Evolutionary conservation across 2,797 vertebrate genomes (phyloP), one percentile per base, ranked within the genome.

Genomic region (Scarus forsteni): DNA sequence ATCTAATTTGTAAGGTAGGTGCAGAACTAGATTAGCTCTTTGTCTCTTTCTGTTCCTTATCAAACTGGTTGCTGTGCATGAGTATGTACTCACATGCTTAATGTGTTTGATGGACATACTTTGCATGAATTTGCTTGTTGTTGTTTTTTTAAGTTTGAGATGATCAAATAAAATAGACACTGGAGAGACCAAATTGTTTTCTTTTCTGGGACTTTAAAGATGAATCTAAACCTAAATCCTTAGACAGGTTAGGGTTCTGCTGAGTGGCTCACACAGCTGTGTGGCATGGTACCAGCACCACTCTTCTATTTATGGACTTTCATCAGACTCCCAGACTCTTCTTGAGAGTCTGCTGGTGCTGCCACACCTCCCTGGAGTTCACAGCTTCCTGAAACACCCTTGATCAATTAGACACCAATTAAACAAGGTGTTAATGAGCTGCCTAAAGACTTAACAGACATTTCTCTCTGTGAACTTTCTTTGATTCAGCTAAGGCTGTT

Each of bases 351-450:
- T 77, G 58, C 70, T 3, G 36, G 40, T 66, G 79, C 48, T 11
- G 45, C 73, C 68, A 59, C 63, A 66, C 50, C 38, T 67, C 81
- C 75, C 75, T 15, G 66, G 84, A 70, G 71, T 79, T 84, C 81
- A 79, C 79, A 35, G 70, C 80, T 89, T 87, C 77, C 69, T 68
- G 77, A 86, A 91, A 86, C 85, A 88, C 72, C 86, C 78, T 75
- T 56, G 80, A 91, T 92, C 86, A 92, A 89, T 92, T 92, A 92
- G 86, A 88, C 88, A 84, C 86, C 87, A 91, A 88, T 93, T 92
- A 90, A 85, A 79, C 72, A 83, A 83, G 0, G 64, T 89, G 86
- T 80, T 88, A 90, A 90, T 86, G 85, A 92, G 78, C 77, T 77
- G 78, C 85, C 80, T 91, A 87, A 92, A 85, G 88, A 89, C 82